A percentile compares a stretch with the other conserved stretches of the same genome.
These are phyloP conservation scores for Micrasema longulum DNA, from an alignment of 1,140 invertebrate species.

Conservation along the genomic window DNA sequence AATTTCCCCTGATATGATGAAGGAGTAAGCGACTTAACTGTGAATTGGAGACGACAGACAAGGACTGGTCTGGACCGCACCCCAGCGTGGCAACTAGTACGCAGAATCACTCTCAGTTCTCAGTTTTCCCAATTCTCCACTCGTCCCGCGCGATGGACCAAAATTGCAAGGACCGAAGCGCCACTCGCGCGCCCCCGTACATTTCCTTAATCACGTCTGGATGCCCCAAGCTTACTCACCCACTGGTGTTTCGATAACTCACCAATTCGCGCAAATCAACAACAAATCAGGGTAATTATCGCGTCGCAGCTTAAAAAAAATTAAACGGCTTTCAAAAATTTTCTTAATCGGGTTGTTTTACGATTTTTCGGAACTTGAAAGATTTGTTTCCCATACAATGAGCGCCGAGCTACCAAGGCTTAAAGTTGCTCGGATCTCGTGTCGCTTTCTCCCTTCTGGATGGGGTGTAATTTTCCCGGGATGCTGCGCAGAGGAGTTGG, in stretches of 20 bases:
- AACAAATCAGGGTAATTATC: too few species aligned
- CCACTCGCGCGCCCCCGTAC: too few species aligned
- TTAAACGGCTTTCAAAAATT: too few species aligned
- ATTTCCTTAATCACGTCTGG: too few species aligned
- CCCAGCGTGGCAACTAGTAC: slow-evolving; percentile 30
- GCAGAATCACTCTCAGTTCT: slow-evolving; percentile 35
- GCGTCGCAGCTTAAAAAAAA: too few species aligned
- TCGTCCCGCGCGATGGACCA: background rate
- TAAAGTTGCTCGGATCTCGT: background rate
- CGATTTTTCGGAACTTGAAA: too few species aligned
- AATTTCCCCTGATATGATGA: slow-evolving; percentile 20
- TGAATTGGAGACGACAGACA: slow-evolving; percentile 20
- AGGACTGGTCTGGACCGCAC: slow-evolving; percentile 39
- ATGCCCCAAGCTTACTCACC: too few species aligned
- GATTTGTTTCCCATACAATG: slow-evolving; percentile 16
- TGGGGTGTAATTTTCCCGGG: slow-evolving; percentile 59
- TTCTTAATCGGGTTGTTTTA: too few species aligned
- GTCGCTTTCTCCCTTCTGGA: background rate
- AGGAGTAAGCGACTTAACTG: slow-evolving; percentile 11
- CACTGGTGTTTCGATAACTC: too few species aligned
- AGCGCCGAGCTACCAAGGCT: background rate
- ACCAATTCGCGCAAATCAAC: too few species aligned
- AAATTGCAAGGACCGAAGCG: background rate
- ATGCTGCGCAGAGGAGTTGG: slow-evolving; percentile 69
- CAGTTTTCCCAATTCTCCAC: slow-evolving; percentile 31